Evolutionary conservation across 2,888 invertebrate genomes (phyloP), one percentile per base, ranked within the genome.

Genomic region (Trichopoda pennipes): DNA sequence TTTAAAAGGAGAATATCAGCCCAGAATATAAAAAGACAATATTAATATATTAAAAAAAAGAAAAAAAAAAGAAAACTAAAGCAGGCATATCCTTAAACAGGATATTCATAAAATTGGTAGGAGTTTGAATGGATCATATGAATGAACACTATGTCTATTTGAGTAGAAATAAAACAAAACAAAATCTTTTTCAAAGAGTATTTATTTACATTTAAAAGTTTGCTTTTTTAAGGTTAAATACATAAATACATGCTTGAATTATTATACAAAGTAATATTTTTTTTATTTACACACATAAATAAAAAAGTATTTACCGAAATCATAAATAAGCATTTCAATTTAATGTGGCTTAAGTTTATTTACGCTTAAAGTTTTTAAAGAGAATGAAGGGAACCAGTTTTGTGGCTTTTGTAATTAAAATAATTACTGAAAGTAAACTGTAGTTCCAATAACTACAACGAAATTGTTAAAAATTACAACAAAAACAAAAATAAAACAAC

Each of bases 41-140:
- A 75, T 49, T 64, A 64, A 60, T 42, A 63, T 70, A 51, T 58
- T 49, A 73, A 32, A 55, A 60, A 68, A 44, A 68, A 44, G 49
- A 23, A 32, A 17, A 17, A 17, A 28, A n/a, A n/a, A n/a, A 0
- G 3, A 53, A 42, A 64, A 35, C 14, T 10, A 38, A 64, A 61
- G 21, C 49, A 72, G 56, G 58, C 58, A 68, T 76, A 68, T 77
- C 72, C 72, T 72, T 68, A 73, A 72, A 68, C 56, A 76, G 81
- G 76, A 76, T 68, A 76, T 76, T 61, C 73, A 56, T 44, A 44
- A 61, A 56, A 69, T 69, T 19, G 63, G 28, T 38, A n/a, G 17
- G 42, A 53, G 66, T 23, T n/a, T 19, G 12, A 16, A 53, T 28
- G 19, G 35, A 68, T 55, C 49, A 56, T 61, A 21, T 47, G 19